Evolutionary conservation across 2,888 invertebrate genomes (phyloP), one percentile per base, ranked within the genome.

Genomic region (Oscheius sp.): DNA sequence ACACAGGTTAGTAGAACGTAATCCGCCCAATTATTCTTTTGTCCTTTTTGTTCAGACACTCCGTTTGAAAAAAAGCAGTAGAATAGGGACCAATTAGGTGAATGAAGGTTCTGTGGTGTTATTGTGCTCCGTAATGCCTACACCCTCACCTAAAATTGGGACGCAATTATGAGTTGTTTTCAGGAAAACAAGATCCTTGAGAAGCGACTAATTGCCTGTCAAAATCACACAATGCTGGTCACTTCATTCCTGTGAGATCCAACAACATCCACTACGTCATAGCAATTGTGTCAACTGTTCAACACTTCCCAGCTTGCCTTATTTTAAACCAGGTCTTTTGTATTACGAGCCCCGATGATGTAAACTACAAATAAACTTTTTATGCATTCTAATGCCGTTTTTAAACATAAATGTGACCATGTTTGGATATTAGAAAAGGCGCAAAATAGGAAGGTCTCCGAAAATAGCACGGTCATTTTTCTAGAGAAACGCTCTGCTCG

Each of bases 161-260:
- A 42, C 2, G 1, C 32, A 66, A 47, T 66, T 47, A 50, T 66
- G n/a, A 48, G 32, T 9, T 21, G 91, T 59, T 90, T 91, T 84
- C 89, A 90, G 68, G 92, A 92, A 84, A 92, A 92, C 53, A 89
- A 88, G 71, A 92, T 92, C 76, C 89, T 92, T 73, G 90, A 91
- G 81, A 92, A 92, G 83, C 88, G 92, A 55, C 91, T 92, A 50
- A 90, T 90, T 55, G 92, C 92, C 35, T 92, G 92, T 86, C 91
- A 92, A 85, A 92, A 92, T 78, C 91, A 91, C 85, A 90, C 92
- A 66, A 90, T 92, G 84, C 86, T 92, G 81, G 91, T 91, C 76
- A 92, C 92, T 53, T 91, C 91, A 79, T 91, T 92, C 85, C 79
- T 86, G 33, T 86, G 78, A 79, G 48, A 47, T 60, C 37, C 37